Evolutionary conservation across 2,797 vertebrate species (phyloP), one percentile per base, ranked within the genome.

Genomic region (Danio tinwini): DNA sequence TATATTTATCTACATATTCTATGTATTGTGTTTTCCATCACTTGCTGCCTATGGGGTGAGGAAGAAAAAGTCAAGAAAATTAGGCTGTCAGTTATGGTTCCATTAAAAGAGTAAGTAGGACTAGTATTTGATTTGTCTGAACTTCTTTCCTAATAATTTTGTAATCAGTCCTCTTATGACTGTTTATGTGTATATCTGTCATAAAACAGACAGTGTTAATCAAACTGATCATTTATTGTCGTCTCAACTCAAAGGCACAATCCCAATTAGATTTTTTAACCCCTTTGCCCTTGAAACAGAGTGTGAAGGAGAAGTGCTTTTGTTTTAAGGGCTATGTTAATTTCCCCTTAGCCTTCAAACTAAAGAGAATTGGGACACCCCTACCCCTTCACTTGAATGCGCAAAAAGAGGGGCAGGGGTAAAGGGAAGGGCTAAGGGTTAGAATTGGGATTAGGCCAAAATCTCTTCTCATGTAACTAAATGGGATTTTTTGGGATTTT

Each of bases 71-170:
- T 21, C 0, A 39, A 62, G 67, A 55, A 71, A 78, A 70, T 62
- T 56, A 62, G 56, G 71, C 37, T 78, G 67, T 71, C 67, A 62
- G 76, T 53, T 78, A 47, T 52, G 55, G 44, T 70, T 75, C 17
- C 53, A 62, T 29, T 81, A 78, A 87, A 71, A 82, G 68, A 47
- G 17, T 40, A 58, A 49, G 7, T 42, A 75, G 81, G 72, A 6
- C 10, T 84, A n/a, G 53, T 83, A 88, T 89, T 83, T 56, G 65
- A 76, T 83, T 69, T 17, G 21, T 29, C 39, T 56, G 40, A 50
- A 50, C 6, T 68, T 40, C 17, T 59, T 74, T 65, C 52, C 62
- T 65, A 81, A 77, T 70, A 74, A 59, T 85, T 82, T 77, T 82
- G 62, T 47, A 82, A 74, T 85, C 64, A 77, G 77, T 5, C 11